Base-by-base conservation (phyloP, 1,140 invertebrate species). In the Episyrphus balteatus region DNA sequence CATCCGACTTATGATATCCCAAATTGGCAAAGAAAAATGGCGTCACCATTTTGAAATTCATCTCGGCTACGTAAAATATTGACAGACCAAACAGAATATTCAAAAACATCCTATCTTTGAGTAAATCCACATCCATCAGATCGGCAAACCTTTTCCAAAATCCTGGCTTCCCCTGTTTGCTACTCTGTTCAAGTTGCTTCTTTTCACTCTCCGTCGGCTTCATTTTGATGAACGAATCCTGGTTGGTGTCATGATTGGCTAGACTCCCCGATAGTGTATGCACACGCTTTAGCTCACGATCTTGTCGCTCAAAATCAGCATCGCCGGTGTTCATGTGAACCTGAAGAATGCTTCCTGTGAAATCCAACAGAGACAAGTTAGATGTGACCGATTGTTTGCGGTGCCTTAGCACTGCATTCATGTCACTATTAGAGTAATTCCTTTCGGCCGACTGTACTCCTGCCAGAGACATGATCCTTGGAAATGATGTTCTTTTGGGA, bases 31-130 rank as follows among this genome's bases (percentile, higher is more conserved):
- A 77, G 57, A 84, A 84, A 59, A 84, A 85, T 12, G 83, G 82
- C 33, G 78, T 82, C 41, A 85, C 77, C 73, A 84, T 77, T 62
- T 83, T 82, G 58, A 84, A 85, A 57, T 84, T 83, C 51, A 83
- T 73, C 55, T 84, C 82, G 11, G 82, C 80, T 15, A 82, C 81
- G 62, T 82, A 84, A 68, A 80, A 83, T 8, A 84, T 72, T 32
- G 81, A 82, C 14, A 83, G 66, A 2, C 82, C 82, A 41, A 83
- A 75, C 41, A 82, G 69, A 47, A 84, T 72, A 61, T 84, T 84
- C 48, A 84, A 71, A 58, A 82, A 86, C 15, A 77, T 76, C 52
- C 71, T 71, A 62, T 81, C 76, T 70, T 77, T 76, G 19, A 82
- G 59, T 55, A 83, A 66, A 59, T 79, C 78, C 42, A 81, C 68